Evolutionary conservation across 2,888 invertebrate species (phyloP).

Genomic region (Erebia ligea): DNA sequence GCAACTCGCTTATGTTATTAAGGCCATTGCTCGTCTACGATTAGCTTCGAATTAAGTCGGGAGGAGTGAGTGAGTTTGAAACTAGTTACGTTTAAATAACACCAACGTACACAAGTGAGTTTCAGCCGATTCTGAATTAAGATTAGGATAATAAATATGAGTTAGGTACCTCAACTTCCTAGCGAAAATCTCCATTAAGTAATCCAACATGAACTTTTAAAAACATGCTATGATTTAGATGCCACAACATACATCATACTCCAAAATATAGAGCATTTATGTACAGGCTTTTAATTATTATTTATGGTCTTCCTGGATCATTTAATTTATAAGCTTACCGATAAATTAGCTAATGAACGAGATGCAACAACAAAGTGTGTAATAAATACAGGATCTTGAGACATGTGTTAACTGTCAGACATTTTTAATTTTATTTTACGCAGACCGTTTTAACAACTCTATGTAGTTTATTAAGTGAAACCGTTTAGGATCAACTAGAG

Average conservation of each 20-base stretch:
- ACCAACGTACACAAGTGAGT: too few relatives aligned
- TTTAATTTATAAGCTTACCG: slow-evolving; percentile 72
- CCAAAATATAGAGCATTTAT: slow-evolving; percentile 27
- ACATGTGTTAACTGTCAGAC: slow-evolving; percentile 63
- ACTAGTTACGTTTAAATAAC: too few relatives aligned
- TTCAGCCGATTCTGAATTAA: too few relatives aligned
- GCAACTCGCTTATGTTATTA: not conserved
- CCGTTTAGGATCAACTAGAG: slow-evolving; percentile 70
- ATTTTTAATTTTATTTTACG: slow-evolving; percentile 58
- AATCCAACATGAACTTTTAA: not conserved
- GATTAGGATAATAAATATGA: too few relatives aligned
- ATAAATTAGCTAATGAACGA: slow-evolving; percentile 74
- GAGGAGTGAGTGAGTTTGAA: too few relatives aligned
- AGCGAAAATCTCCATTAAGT: not conserved
- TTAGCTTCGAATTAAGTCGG: not conserved
- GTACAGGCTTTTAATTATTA: slow-evolving; percentile 44
- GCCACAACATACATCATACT: slow-evolving; percentile 13
- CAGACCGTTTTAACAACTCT: slow-evolving; percentile 62
- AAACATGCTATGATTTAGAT: not conserved
- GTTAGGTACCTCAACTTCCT: not conserved
- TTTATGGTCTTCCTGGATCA: slow-evolving; percentile 63
- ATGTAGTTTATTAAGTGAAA: slow-evolving; percentile 56
- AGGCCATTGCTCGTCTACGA: not conserved
- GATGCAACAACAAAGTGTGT: slow-evolving; percentile 71
- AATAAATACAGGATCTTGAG: slow-evolving; percentile 69